Evolutionary conservation across 2,113 vertebrate genomes (phyloP), one percentile per base, ranked within the genome.

Genomic region (Rutilus rutilus): DNA sequence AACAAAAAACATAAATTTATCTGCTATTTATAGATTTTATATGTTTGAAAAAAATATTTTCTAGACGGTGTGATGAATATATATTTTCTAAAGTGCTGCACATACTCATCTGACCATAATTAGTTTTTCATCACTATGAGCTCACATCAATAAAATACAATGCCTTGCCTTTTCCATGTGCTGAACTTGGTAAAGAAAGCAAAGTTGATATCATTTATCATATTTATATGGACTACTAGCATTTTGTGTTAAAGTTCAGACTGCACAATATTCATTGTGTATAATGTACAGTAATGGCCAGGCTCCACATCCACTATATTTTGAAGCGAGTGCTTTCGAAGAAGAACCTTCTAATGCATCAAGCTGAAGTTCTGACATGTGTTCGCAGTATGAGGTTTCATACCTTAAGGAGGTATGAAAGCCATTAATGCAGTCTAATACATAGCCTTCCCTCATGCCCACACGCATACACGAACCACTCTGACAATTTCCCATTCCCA

Each of bases 401-500:
- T 74, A 47, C 42, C 59, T 80, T 47, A 45, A 80, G 57, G 57
- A 67, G 42, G 42, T 82, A 67, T 82, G 42, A 47, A 52, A 50
- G 42, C 62, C 62, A 82, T 82, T 67, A 82, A 67, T 82, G 9
- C 27, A 14, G 5, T 19, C 15, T 67, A 52, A 82, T 33, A 47
- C 17, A 33, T 82, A 80, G 25, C 42, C 62, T 47, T 65, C 39
- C 17, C 42, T 82, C 25, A 82, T 6, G 52, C 33, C 21, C 33
- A 2, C 33, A 27, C 17, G 1, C 33, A 27, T 47, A 4, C 36
- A 45, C 10, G 0, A 39, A 76, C 6, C 15, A 2, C 62, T 59
- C 45, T 88, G 89, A 87, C 87, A 86, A 60, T 78, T 88, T 82
- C 73, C 75, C 84, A 57, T 86, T 57, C 42, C 86, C 84, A 88